Percentiles rank a stretch among this genome's conserved stretches.
Conservation (phyloP, 2,113 vertebrate genomes). For the Triplophysa siluroides region DNA sequence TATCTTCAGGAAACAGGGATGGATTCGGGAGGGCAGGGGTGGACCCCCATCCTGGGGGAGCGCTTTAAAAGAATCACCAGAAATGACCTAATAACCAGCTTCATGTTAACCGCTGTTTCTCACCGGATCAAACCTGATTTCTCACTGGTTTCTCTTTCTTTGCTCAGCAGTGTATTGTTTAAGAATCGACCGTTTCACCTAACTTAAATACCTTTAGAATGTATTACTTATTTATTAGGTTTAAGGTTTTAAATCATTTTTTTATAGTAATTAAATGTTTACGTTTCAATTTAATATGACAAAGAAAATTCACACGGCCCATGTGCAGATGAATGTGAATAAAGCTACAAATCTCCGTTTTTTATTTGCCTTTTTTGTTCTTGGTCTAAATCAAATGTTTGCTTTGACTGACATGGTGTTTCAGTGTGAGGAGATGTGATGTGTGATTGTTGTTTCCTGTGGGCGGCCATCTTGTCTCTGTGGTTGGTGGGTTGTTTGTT, state of each 20-base stretch:
- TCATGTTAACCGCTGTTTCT: neutral
- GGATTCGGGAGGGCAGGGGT: neutral
- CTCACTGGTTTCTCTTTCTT: neutral
- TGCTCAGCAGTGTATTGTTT: neutral
- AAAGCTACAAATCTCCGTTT: too few relatives aligned
- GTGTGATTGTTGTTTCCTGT: neutral
- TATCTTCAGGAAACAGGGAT: constrained; percentile 54
- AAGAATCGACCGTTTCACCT: neutral
- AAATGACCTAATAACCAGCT: constrained; percentile 53
- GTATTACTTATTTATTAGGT: too few relatives aligned
- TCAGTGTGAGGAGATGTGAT: neutral
- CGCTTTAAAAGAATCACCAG: constrained; percentile 56
- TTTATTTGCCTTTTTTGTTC: too few relatives aligned
- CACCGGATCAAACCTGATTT: neutral
- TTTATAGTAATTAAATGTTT: too few relatives aligned
- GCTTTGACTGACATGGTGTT: too few relatives aligned
- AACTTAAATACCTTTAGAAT: neutral
- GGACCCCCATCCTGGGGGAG: constrained; percentile 18
- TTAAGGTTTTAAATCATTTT: too few relatives aligned
- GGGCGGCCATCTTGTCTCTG: constrained; percentile 20
- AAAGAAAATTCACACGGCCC: too few relatives aligned
- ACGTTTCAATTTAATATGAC: too few relatives aligned
- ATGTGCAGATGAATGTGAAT: too few relatives aligned
- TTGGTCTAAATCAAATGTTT: too few relatives aligned
- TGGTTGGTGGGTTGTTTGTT: constrained; percentile 9